Evolutionary conservation across 2,797 vertebrate species (phyloP), one percentile per base, ranked within the genome.

Genomic region (Myripristis murdjan): DNA sequence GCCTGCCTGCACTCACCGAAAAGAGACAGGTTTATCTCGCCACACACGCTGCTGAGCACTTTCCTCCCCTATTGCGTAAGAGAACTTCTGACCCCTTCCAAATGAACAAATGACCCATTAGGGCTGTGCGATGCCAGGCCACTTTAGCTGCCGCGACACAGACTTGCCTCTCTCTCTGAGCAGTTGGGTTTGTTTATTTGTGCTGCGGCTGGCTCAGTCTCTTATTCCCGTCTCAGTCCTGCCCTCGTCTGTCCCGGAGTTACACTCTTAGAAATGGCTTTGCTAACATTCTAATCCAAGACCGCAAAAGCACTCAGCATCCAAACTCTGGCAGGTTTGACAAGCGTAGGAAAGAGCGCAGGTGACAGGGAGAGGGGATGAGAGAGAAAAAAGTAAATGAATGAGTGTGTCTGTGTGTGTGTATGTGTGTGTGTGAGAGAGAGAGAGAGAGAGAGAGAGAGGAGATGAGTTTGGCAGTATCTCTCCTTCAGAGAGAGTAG

Each of bases 181-280:
- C n/a, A n/a, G 69, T 79, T 65, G 54, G 46, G 70, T 84, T 77
- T 79, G 67, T 84, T 88, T 88, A 77, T 84, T 83, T 82, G 67
- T 70, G 23, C 69, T 61, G 61, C 31, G 1, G 49, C 57, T 64
- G 56, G 18, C 58, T 53, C 53, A 24, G 64, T 70, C 63, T 71
- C 61, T 77, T 75, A 74, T 76, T 85, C 60, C 65, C 71, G 63
- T 75, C 54, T 79, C 61, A 62, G 58, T 79, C 57, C 56, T 68
- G 55, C 28, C 31, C 53, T 77, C 24, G 26, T 72, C 66, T 75
- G 48, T 53, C 28, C 24, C 60, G 65, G 62, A 73, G 72, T 39
- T 22, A 57, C 28, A 73, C 60, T 31, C 3, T 11, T 54, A 61
- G 35, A 75, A 75, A 73, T 9, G 47, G 15, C 55, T 48, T 43